These are phyloP conservation scores for Drosophila stalkeri DNA, from an alignment of 2,888 invertebrate genomes.

Conservation along the genomic window DNA sequence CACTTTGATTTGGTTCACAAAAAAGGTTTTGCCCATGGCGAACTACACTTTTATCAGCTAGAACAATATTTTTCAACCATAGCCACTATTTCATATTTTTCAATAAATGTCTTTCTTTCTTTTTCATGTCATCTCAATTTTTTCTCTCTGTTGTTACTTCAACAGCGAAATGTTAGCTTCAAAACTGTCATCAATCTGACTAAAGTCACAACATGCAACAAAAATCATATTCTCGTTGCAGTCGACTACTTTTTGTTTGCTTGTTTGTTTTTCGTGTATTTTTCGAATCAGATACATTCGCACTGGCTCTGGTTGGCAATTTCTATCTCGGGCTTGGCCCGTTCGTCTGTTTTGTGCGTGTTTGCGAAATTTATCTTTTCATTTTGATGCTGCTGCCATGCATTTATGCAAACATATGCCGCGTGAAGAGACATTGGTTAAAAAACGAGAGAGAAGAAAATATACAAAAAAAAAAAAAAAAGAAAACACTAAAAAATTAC, in stretches of 20 bases:
- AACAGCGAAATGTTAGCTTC: constrained; percentile 26
- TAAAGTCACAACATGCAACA: constrained; percentile 35
- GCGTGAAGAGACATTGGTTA: constrained; percentile 49
- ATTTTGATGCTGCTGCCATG: constrained; percentile 62
- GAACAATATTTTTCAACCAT: not conserved
- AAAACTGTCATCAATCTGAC: constrained; percentile 57
- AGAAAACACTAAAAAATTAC: constrained; percentile 4
- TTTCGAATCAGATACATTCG: constrained; percentile 33
- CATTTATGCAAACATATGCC: constrained; percentile 78
- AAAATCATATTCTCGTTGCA: constrained; percentile 40
- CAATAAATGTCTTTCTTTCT: constrained; percentile 10
- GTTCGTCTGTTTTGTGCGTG: constrained; percentile 51
- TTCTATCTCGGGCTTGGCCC: constrained; percentile 15
- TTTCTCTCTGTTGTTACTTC: not conserved
- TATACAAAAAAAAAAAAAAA: constrained; percentile 1
- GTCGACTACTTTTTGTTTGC: not conserved
- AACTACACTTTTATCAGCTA: not conserved
- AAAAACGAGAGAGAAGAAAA: not conserved
- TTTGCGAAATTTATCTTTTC: constrained; percentile 76
- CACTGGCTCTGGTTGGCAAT: constrained; percentile 12
- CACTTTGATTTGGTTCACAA: not conserved
- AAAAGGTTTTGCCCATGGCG: not conserved
- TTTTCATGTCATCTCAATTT: not conserved
- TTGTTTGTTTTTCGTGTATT: not conserved
- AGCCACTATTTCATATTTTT: constrained; percentile 6